phyloP scores from a whole-genome alignment of 1,140 invertebrate species.

The Eumeta japonica region DNA sequence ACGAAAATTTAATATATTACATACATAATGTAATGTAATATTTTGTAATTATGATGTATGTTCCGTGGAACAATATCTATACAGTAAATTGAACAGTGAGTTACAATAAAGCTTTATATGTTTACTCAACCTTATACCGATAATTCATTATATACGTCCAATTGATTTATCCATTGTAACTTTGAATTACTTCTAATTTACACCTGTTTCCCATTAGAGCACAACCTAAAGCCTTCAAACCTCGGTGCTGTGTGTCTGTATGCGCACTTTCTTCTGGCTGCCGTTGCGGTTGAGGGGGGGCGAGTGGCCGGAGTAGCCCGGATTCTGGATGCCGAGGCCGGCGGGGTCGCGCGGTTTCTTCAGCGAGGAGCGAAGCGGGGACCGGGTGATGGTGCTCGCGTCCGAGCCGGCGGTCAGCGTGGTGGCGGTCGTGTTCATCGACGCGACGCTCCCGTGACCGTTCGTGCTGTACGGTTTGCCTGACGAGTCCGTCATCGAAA shows the following conservation, averaged over 20 bases:
- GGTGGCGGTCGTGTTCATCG: conserved; percentile 72
- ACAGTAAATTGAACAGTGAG: no score
- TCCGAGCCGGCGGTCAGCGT: conserved; percentile 60
- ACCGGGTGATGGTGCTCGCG: conserved; percentile 64
- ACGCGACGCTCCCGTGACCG: conserved; percentile 74
- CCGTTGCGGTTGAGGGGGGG: conserved; percentile 78
- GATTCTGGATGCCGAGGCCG: conserved; percentile 80
- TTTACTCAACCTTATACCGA: no score
- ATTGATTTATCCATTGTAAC: no score
- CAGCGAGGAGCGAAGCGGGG: conserved; percentile 75
- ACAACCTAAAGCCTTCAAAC: no score
- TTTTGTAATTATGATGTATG: no score
- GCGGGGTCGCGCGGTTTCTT: conserved; percentile 73
- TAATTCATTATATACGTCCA: no score
- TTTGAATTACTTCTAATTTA: no score
- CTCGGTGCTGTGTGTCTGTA: conserved; percentile 84
- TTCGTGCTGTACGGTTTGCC: conserved; percentile 76
- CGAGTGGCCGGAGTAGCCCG: conserved; percentile 76
- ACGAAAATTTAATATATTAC: no score
- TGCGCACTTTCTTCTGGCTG: conserved; percentile 82
- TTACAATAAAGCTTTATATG: no score
- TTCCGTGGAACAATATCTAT: no score
- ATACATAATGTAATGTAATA: no score
- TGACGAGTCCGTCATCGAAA: conserved; percentile 80
- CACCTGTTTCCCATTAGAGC: no score